These are phyloP conservation scores for Lepus oiostolus DNA, from an alignment of 2,797 vertebrate species.

Conservation along the genomic window DNA sequence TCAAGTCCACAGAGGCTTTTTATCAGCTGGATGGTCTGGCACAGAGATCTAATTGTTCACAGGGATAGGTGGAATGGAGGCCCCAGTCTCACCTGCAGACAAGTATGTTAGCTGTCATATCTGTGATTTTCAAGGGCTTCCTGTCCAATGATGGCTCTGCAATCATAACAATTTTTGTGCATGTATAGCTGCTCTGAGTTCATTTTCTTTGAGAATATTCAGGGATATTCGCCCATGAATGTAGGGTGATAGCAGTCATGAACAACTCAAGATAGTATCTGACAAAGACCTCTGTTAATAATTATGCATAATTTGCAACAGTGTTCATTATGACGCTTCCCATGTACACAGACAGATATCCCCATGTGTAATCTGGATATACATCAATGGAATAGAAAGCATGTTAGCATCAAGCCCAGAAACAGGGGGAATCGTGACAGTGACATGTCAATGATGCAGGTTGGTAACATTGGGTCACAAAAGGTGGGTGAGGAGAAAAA, in stretches of 20 bases:
- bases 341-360: not conserved
- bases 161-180: not conserved
- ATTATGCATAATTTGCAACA: not conserved
- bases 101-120: not conserved
- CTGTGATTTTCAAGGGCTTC: not conserved
- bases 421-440: not conserved
- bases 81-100: not conserved
- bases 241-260: not conserved
- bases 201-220: not conserved
- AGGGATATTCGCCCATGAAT: not conserved
- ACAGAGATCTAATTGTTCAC: slow-evolving; percentile 49
- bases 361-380: not conserved
- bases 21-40: slow-evolving; percentile 17
- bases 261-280: not conserved
- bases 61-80: not conserved
- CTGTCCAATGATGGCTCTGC: not conserved
- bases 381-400: not conserved
- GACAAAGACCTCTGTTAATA: not conserved
- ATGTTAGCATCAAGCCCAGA: not conserved
- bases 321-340: not conserved
- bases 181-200: not conserved
- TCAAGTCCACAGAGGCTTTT: slow-evolving; percentile 56
- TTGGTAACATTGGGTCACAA: slow-evolving; percentile 13
- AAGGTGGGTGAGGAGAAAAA: not conserved
- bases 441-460: not conserved